These are phyloP conservation scores for Sarcoramphus papa DNA, from an alignment of 2,797 vertebrate species.

Conservation along the genomic window DNA sequence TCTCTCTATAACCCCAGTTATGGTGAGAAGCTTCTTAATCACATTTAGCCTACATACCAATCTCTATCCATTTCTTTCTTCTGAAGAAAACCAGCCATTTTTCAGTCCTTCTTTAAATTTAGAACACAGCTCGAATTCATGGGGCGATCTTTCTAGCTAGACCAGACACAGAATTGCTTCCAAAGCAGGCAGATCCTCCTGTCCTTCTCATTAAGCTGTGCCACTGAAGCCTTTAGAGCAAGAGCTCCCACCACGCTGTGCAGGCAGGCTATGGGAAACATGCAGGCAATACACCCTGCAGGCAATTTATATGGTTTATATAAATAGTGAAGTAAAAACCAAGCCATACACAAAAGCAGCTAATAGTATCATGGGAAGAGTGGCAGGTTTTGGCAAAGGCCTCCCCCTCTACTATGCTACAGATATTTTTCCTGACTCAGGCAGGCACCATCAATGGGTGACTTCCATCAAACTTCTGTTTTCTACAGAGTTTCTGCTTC, in stretches of 20 bases:
- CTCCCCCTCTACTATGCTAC: neutral
- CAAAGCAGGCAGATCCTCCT: neutral
- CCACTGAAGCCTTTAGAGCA: neutral
- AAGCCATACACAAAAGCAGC: neutral
- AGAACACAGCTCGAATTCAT: neutral
- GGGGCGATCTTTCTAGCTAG: neutral
- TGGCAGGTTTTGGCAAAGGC: neutral
- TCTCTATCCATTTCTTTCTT: neutral
- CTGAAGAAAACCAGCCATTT: neutral
- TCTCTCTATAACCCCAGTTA: neutral
- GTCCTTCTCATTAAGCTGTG: neutral
- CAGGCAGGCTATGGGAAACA: neutral
- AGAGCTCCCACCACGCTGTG: accelerated
- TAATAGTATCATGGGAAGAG: neutral
- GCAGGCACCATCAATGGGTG: neutral
- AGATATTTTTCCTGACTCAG: neutral
- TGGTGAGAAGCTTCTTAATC: neutral
- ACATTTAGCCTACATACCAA: neutral
- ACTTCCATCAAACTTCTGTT: neutral
- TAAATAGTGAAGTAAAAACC: neutral
- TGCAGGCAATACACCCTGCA: neutral
- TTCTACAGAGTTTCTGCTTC: neutral
- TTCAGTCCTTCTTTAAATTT: neutral
- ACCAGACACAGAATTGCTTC: neutral
- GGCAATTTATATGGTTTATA: neutral